phyloP scores from a whole-genome alignment of 2,888 invertebrate species.

The Acheta domesticus region DNA sequence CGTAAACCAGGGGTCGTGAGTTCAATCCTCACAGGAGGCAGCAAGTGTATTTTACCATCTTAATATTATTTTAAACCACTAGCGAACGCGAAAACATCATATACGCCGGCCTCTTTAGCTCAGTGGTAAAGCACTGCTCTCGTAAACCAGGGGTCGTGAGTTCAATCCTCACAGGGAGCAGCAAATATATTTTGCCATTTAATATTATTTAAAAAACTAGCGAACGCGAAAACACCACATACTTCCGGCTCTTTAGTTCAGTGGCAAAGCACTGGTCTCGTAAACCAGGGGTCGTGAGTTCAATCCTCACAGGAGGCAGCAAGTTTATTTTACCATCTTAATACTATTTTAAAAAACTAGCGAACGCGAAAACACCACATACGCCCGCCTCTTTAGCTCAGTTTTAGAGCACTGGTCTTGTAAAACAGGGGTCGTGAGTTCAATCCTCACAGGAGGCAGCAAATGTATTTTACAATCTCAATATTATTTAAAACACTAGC shows the following conservation, averaged over 20 bases:
- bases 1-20: neutral
- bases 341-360: neutral
- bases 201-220: too few species aligned
- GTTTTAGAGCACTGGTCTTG: too few species aligned
- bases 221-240: neutral
- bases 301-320: too few species aligned
- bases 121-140: neutral
- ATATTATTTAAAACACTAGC: too few species aligned
- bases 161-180: neutral
- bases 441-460: neutral
- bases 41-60: too few species aligned
- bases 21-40: neutral
- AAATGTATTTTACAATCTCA: too few species aligned
- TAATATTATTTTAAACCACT: too few species aligned
- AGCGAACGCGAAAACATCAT: neutral
- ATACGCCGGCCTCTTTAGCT: neutral
- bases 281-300: too few species aligned
- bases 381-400: too few species aligned
- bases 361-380: neutral
- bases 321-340: neutral
- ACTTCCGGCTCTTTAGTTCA: too few species aligned
- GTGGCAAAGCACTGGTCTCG: too few species aligned
- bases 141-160: conserved; percentile 1
- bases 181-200: too few species aligned
- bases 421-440: neutral